Evolutionary conservation across 1,140 invertebrate genomes (phyloP), one percentile per base, ranked within the genome.

Genomic region (Homarus americanus): DNA sequence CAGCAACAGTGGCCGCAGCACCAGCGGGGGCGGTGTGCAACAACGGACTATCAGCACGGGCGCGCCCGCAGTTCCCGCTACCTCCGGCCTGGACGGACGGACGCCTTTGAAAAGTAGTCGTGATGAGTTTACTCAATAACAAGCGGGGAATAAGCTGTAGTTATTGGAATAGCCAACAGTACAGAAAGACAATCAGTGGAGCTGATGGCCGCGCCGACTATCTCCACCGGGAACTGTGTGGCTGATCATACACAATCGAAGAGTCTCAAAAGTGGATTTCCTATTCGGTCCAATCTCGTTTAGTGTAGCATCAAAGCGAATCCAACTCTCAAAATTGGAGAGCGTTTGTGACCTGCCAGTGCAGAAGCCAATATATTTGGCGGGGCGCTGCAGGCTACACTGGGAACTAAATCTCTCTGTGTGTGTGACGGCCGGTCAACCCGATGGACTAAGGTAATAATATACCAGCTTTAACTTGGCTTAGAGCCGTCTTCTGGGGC

Each of bases 361-460:
- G 87, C 87, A 90, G 87, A 82, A 90, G 87, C 87, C 87, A 90
- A 90, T 90, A 90, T 90, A 90, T 90, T 90, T 90, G 87, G 87
- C 73, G 79, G 87, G 80, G 34, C 82, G 87, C 87, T 90, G 72
- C 72, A 90, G 87, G 87, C 87, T 73, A 90, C 79, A 66, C 79
- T 38, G 87, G 80, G 79, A 83, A 90, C 44, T 84, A 79, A 79
- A 85, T 40, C 82, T 84, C 82, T 87, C 85, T 86, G 10, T 76
- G n/a, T n/a, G n/a, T n/a, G 12, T 87, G 44, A 34, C 34, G 40
- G 32, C 63, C 36, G 36, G 58, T 86, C 83, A 44, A 36, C 28
- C 83, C 63, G 69, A 75, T 73, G 69, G 40, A 53, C 72, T 76
- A 49, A 75, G 83, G 83, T 49, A 86, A 76, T 86, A 86, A 86